Percentiles rank a stretch among this genome's conserved stretches.
These are phyloP conservation scores for Sycobia sp. DNA, from an alignment of 1,140 invertebrate genomes.

Conservation along the genomic window DNA sequence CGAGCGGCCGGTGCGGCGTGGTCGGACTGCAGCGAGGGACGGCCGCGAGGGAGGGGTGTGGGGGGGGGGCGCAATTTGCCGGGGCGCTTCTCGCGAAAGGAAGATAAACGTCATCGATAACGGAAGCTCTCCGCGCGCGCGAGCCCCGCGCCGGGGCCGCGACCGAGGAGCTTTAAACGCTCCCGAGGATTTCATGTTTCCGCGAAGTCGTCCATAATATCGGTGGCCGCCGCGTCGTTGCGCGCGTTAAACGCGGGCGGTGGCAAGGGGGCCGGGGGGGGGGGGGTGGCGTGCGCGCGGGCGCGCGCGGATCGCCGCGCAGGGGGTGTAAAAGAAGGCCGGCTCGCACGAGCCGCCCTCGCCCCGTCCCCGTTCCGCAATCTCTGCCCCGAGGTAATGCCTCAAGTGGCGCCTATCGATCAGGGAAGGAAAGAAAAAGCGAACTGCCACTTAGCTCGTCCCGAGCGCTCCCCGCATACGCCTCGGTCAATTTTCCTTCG, in stretches of 20 bases:
- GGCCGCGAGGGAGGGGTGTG: no score
- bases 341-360: slow-evolving; percentile 31
- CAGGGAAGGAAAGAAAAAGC: slow-evolving; percentile 31
- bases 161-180: background rate
- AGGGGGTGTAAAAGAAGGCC: slow-evolving; percentile 1
- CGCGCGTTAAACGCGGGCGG: no score
- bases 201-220: slow-evolving; percentile 40
- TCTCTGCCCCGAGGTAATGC: slow-evolving; percentile 45
- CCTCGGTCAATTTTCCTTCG: slow-evolving; percentile 25
- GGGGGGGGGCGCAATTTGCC: slow-evolving; percentile 23
- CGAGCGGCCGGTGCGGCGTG: no score
- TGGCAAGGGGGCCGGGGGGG: no score
- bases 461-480: background rate
- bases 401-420: slow-evolving; percentile 51
- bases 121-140: slow-evolving; percentile 14
- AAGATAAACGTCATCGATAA: slow-evolving; percentile 31
- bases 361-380: slow-evolving; percentile 41
- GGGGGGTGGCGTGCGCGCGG: no score
- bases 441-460: slow-evolving; percentile 24
- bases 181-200: slow-evolving; percentile 39
- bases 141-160: background rate
- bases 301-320: background rate
- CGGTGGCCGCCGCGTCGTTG: no score
- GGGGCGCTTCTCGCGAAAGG: slow-evolving; percentile 12
- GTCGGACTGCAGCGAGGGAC: no score